A percentile compares a stretch with the other conserved stretches of the same genome.
These are phyloP conservation scores for Paramormyrops kingsleyae DNA, from an alignment of 2,113 vertebrate species.

Conservation along the genomic window DNA sequence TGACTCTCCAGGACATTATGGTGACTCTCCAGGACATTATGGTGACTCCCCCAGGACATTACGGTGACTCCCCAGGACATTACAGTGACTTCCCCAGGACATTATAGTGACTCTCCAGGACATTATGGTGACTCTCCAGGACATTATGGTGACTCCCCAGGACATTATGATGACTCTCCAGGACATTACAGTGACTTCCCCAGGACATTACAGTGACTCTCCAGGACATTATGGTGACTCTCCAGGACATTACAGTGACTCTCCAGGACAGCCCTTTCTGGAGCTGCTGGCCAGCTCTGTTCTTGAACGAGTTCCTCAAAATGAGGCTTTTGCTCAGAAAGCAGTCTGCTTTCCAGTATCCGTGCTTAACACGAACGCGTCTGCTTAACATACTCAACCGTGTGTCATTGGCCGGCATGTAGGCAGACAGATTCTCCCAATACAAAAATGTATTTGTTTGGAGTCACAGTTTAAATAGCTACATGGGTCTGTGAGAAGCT, in stretches of 20 bases:
- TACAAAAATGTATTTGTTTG: not conserved
- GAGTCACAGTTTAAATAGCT: slow-evolving; percentile 11
- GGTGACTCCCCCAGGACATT: no score
- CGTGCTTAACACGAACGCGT: not conserved
- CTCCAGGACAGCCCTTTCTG: not conserved
- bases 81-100: no score
- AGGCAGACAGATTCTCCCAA: not conserved
- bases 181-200: no score
- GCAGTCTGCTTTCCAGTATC: not conserved
- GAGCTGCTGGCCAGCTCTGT: not conserved
- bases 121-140: no score
- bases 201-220: no score
- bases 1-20: no score
- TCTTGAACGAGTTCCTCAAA: not conserved
- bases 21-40: no score
- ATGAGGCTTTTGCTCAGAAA: not conserved
- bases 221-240: no score
- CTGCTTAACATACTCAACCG: not conserved
- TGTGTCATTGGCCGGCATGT: not conserved
- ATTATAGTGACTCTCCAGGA: no score
- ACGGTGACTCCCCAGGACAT: no score
- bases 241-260: not conserved
- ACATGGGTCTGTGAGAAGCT: not conserved
- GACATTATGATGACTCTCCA: no score
- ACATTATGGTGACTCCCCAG: not conserved